Base-by-base conservation (phyloP, 2,797 vertebrate species). In the Oryzias dopingdopingensis region DNA sequence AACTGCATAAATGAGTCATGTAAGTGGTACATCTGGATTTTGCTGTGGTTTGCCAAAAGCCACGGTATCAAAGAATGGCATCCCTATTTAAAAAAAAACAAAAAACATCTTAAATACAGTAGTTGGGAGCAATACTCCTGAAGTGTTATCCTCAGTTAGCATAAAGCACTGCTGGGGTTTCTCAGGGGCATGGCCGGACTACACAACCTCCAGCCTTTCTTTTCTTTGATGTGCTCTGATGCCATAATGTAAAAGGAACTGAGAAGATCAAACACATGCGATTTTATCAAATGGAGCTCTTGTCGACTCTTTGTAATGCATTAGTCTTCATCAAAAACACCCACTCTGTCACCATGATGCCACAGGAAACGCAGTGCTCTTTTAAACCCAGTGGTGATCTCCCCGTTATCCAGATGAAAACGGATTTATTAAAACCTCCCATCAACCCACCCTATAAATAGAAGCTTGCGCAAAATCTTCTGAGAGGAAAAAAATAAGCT, bases 341-440 rank as follows among this genome's bases (percentile, higher is more conserved):
- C 82, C 84, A 78, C 69, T 62, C 77, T 72, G 82, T 80, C 81
- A 68, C 73, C 57, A 6, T 26, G 70, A 85, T 80, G 75, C 81
- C 79, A 79, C 72, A 44, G 69, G 78, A 74, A 78, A 81, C 74
- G 59, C 75, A 54, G 82, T 84, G 86, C 86, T 90, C 87, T 88
- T 90, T 90, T 89, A 89, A 91, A 91, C 81, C 88, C 79, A 82
- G 80, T 82, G 82, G 83, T 89, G 82, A 91, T 86, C 86, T 82
- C 83, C 77, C 77, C 67, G 80, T 90, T 88, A 91, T 91, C 88
- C 89, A 90, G 89, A 90, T 89, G 79, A 88, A 89, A 88, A 90
- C 75, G 83, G 89, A 90, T 89, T 91, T 91, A 89, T 83, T 90
- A 87, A 84, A 88, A 88, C 82, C 88, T 76, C 82, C 81, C 84